These are phyloP conservation scores for Lasioglossum malachurum DNA, from an alignment of 2,888 invertebrate species.

Conservation along the genomic window DNA sequence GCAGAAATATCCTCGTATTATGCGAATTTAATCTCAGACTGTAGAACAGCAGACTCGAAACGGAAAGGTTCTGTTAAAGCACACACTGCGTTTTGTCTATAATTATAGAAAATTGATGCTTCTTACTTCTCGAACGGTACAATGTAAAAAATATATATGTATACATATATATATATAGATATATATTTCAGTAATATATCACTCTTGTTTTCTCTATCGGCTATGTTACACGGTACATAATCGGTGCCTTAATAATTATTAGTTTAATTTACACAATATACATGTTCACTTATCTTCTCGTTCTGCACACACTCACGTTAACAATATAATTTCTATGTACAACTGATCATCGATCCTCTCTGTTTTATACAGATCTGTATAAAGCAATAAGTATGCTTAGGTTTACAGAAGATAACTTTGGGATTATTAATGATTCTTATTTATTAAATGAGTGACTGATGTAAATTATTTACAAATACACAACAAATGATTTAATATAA, in stretches of 20 bases:
- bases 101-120: slow-evolving; percentile 39
- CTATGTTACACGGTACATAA: slow-evolving; percentile 60
- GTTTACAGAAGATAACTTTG: slow-evolving; percentile 77
- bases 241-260: slow-evolving; percentile 55
- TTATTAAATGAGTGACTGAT: slow-evolving; percentile 76
- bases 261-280: slow-evolving; percentile 66
- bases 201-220: slow-evolving; percentile 50
- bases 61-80: slow-evolving; percentile 29
- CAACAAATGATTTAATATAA: slow-evolving; percentile 72
- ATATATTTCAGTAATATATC: slow-evolving; percentile 66
- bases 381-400: slow-evolving; percentile 68
- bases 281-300: slow-evolving; percentile 45
- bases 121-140: slow-evolving; percentile 40
- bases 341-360: slow-evolving; percentile 36
- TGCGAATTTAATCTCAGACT: slow-evolving; percentile 32
- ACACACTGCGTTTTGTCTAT: slow-evolving; percentile 41
- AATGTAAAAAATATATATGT: slow-evolving; percentile 43
- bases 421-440: slow-evolving; percentile 73
- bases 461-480: slow-evolving; percentile 79
- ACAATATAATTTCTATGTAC: slow-evolving; percentile 61
- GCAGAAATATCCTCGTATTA: slow-evolving; percentile 36
- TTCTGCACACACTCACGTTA: slow-evolving; percentile 47
- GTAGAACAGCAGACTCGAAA: slow-evolving; percentile 26
- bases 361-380: slow-evolving; percentile 57
- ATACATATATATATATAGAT: slow-evolving; percentile 55